Evolutionary conservation across 2,888 invertebrate species (phyloP).

Genomic region (Heliconius sara): DNA sequence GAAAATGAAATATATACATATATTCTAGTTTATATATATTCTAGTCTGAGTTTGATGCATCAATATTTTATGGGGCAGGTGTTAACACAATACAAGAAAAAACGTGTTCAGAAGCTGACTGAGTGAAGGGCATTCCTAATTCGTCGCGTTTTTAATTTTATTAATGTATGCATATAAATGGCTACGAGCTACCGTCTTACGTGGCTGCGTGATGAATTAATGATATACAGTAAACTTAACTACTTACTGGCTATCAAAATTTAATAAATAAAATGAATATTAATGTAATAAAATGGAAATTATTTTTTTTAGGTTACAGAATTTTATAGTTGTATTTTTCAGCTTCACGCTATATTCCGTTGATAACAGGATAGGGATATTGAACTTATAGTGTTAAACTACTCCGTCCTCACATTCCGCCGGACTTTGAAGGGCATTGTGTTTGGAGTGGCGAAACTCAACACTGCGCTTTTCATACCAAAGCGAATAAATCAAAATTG

Average conservation of each 20-base stretch:
- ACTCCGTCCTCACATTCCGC: too few species aligned
- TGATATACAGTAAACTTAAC: background rate
- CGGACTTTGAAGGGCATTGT: too few species aligned
- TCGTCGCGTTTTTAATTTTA: slow-evolving; percentile 27
- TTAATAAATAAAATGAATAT: background rate
- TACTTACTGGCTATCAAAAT: background rate
- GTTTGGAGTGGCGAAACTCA: too few species aligned
- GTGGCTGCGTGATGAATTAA: slow-evolving; percentile 10
- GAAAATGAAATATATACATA: background rate
- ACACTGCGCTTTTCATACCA: too few species aligned
- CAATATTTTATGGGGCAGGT: slow-evolving; percentile 15
- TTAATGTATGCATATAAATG: slow-evolving; percentile 22
- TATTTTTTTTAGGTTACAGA: background rate
- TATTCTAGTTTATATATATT: background rate
- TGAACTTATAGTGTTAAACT: too few species aligned
- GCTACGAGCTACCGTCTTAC: slow-evolving; percentile 22
- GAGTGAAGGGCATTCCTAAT: slow-evolving; percentile 19
- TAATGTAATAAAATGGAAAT: background rate
- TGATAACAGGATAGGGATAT: too few species aligned
- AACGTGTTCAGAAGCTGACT: background rate
- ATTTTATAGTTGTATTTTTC: background rate
- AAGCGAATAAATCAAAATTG: too few species aligned
- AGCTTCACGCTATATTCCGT: background rate
- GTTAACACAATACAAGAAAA: slow-evolving; percentile 8
- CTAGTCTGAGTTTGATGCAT: background rate